phyloP scores from a whole-genome alignment of 2,113 vertebrate genomes.

The Corvus hawaiiensis region DNA sequence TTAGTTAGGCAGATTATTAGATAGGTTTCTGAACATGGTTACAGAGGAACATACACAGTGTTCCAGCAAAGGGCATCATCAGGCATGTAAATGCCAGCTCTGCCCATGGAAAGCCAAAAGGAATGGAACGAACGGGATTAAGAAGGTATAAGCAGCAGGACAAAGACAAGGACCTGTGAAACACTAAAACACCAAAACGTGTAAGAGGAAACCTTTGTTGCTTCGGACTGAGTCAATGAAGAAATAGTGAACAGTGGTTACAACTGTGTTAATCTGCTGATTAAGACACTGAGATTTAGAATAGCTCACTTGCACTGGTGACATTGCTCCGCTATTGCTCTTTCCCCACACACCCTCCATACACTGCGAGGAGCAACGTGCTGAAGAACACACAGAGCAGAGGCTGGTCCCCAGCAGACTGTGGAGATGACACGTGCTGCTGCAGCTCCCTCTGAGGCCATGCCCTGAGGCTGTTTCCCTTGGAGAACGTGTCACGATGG shows the following conservation, averaged over 20 bases:
- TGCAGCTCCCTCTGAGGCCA: neutral
- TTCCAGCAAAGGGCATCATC: neutral
- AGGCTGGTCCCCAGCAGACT: neutral
- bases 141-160: neutral
- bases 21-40: neutral
- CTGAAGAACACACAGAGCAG: neutral
- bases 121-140: neutral
- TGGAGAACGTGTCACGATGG: accelerated
- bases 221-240: neutral
- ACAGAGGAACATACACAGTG: neutral
- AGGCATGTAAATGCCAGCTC: neutral
- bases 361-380: neutral
- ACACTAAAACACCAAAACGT: neutral
- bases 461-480: neutral
- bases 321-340: neutral
- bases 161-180: neutral
- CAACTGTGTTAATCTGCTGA: neutral
- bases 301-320: neutral
- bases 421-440: accelerated
- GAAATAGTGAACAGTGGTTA: neutral
- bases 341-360: accelerated
- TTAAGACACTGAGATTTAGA: neutral
- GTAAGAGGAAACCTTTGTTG: neutral
- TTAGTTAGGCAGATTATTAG: neutral
- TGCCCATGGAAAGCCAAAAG: neutral